Conservation (phyloP, 1,140 invertebrate species). For the Onthophagus taurus region DNA sequence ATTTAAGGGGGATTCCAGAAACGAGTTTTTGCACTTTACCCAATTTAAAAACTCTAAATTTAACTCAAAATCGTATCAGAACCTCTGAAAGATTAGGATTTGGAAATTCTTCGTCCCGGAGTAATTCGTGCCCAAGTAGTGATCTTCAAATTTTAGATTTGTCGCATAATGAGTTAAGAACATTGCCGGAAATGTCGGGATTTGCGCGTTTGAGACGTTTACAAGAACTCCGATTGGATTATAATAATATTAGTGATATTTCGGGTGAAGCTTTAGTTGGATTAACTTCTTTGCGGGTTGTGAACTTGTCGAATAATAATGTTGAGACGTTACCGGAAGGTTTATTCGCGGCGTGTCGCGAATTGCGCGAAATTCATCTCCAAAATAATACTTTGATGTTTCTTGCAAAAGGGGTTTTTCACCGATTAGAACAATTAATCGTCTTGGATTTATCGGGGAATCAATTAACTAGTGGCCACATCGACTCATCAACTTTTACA, state of each 20-base stretch:
- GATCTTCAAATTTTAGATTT: conserved; percentile 65
- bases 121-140: conserved; percentile 42
- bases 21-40: conserved; percentile 65
- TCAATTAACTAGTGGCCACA: conserved; percentile 69
- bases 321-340: conserved; percentile 66
- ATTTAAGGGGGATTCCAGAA: conserved; percentile 64
- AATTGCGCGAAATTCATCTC: conserved; percentile 73
- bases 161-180: conserved; percentile 65
- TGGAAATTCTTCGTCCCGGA: conserved; percentile 42
- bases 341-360: conserved; percentile 64
- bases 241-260: conserved; percentile 75
- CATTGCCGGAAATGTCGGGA: conserved; percentile 60
- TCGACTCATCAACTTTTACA: conserved; percentile 72
- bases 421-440: conserved; percentile 70
- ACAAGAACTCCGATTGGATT: conserved; percentile 65
- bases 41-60: conserved; percentile 71
- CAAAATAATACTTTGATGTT: conserved; percentile 72
- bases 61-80: conserved; percentile 69
- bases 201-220: conserved; percentile 61
- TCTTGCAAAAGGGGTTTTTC: conserved; percentile 71
- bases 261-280: conserved; percentile 66
- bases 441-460: conserved; percentile 82
- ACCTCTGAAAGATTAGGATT: conserved; percentile 65
- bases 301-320: conserved; percentile 78
- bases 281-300: conserved; percentile 59